These are phyloP conservation scores for Sebastes umbrosus DNA, from an alignment of 2,797 vertebrate genomes.

Conservation along the genomic window DNA sequence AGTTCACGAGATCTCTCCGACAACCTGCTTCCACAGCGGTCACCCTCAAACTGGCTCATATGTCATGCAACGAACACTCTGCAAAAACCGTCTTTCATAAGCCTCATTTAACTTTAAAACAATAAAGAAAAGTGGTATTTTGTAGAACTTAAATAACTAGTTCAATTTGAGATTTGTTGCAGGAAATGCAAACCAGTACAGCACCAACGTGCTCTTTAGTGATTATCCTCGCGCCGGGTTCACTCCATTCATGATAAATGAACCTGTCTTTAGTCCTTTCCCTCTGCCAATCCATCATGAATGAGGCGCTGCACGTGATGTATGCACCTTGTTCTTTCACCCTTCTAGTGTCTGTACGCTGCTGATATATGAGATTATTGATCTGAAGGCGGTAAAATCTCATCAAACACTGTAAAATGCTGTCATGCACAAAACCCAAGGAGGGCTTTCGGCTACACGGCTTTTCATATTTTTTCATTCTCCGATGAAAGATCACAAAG, in stretches of 20 bases:
- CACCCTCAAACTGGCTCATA: background rate
- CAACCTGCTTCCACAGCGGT: background rate
- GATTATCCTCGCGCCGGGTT: background rate
- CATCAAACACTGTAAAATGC: conserved; percentile 13
- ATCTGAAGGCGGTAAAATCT: conserved; percentile 1
- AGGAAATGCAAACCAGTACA: background rate
- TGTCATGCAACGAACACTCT: background rate
- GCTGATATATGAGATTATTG: conserved; percentile 18
- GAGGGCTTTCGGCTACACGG: background rate
- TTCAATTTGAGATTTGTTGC: background rate
- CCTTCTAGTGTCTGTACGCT: background rate
- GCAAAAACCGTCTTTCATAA: rapidly evolving
- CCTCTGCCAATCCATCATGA: conserved; percentile 7
- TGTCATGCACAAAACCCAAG: background rate
- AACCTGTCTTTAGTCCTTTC: conserved; percentile 10
- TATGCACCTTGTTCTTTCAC: background rate
- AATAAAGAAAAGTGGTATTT: background rate
- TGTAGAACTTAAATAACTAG: background rate
- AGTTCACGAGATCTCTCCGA: background rate
- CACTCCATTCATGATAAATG: conserved; percentile 8
- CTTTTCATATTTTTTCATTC: background rate
- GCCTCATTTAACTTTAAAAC: background rate
- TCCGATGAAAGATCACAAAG: background rate
- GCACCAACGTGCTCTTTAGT: background rate
- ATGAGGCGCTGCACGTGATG: background rate